Evolutionary conservation across 2,888 invertebrate species (phyloP), one percentile per base, ranked within the genome.

Genomic region (Tolmerus cingulatus): DNA sequence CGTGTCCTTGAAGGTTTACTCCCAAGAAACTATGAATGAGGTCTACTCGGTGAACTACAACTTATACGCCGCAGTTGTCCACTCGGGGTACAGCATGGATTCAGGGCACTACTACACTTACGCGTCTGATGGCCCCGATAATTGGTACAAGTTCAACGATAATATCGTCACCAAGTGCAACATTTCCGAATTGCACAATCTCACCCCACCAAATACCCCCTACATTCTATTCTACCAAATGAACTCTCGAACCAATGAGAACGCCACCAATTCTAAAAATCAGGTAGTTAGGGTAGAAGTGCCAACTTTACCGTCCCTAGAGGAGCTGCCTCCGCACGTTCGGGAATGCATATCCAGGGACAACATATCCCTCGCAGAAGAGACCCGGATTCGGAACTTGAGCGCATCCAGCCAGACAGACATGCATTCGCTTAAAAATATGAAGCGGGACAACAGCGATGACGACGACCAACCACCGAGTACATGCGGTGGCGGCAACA

Each of bases 71-170:
- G 96, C 97, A 0, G 96, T 98, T 0, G 96, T 98, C 0, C 98
- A 98, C 92, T 95, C 95, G 0, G 98, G 98, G 1, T 95, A 95
- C 30, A 96, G 96, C 84, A 95, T 97, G 89, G 96, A 97, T 91
- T 96, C 96, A 0, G 98, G 97, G 0, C 98, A 98, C 91, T 98
- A 98, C 91, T 97, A 97, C 91, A 97, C 97, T 0, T 95, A 96
- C 88, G 97, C 96, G 0, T 94, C 95, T 51, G 96, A 96, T 90
- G 93, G 90, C 23, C 93, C 93, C 87, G 93, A 94, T 51, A 93
- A 93, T 86, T 97, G 97, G 97, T 96, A 95, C 91, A 94, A 95
- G 90, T 97, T 96, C 91, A 97, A 97, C 90, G 97, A 97, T 90
- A 95, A 95, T 88, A 93, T 94, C n/a, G 97, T 97, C 0, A 94